Percentiles rank a stretch among this genome's conserved stretches.
phyloP scores from a whole-genome alignment of 2,888 invertebrate species.

The Chironomus riparius region DNA sequence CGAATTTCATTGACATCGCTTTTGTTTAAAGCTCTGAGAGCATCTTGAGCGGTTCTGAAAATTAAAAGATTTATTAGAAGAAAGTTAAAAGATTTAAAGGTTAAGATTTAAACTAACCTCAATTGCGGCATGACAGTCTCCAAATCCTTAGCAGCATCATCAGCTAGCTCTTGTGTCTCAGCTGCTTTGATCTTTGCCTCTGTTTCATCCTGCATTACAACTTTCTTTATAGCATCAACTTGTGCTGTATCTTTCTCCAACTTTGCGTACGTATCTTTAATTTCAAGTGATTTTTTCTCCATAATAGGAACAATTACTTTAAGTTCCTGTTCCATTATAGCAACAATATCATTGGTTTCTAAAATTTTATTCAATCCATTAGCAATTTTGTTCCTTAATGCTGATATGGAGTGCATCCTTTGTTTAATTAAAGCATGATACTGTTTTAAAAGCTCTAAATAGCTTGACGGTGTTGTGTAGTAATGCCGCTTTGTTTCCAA shows the following conservation, averaged over 20 bases:
- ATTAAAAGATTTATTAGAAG: too few species aligned
- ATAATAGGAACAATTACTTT: constrained; percentile 72
- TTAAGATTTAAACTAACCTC: constrained; percentile 33
- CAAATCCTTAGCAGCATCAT: constrained; percentile 80
- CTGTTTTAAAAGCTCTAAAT: constrained; percentile 73
- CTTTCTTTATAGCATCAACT: constrained; percentile 69
- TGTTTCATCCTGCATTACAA: constrained; percentile 75
- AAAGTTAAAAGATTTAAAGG: too few species aligned
- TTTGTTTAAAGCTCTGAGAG: constrained; percentile 76
- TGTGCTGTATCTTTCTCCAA: constrained; percentile 71
- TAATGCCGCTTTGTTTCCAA: constrained; percentile 75
- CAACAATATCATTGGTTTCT: constrained; percentile 48
- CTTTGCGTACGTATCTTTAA: constrained; percentile 62
- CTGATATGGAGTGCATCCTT: constrained; percentile 57
- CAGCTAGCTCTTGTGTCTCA: constrained; percentile 72
- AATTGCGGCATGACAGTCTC: constrained; percentile 80
- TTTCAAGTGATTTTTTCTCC: constrained; percentile 65
- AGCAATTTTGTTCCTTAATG: constrained; percentile 56
- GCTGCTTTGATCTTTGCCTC: constrained; percentile 79
- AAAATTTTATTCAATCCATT: constrained; percentile 56
- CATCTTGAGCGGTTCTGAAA: constrained; percentile 63
- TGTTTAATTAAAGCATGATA: constrained; percentile 64
- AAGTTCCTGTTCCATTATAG: constrained; percentile 75
- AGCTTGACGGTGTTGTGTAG: constrained; percentile 88
- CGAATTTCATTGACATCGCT: constrained; percentile 83